These are phyloP conservation scores for Epinotia ramella DNA, from an alignment of 2,888 invertebrate genomes.

Conservation along the genomic window DNA sequence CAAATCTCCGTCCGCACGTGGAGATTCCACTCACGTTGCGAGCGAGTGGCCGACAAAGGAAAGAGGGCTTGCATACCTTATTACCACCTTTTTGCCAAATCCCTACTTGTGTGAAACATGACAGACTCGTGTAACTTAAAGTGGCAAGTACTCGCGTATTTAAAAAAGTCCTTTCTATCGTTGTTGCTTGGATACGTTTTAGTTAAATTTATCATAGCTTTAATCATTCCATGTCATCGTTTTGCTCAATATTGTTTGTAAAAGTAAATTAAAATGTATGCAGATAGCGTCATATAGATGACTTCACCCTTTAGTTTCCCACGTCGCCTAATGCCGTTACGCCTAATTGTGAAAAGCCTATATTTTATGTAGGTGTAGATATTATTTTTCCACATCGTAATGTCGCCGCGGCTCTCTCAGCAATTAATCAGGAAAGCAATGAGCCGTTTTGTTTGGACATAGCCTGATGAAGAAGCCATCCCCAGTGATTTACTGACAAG, in stretches of 20 bases:
- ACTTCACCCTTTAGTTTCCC: neutral
- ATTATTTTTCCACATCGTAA: slow-evolving; percentile 71
- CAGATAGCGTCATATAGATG: too few relatives aligned
- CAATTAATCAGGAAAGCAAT: slow-evolving; percentile 84
- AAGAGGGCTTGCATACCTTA: slow-evolving; percentile 84
- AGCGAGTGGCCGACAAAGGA: slow-evolving; percentile 84
- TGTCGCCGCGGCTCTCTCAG: slow-evolving; percentile 76
- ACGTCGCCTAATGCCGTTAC: slow-evolving; percentile 7
- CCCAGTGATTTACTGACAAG: slow-evolving; percentile 46
- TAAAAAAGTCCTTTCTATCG: slow-evolving; percentile 3
- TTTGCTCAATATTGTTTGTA: neutral
- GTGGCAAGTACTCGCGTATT: slow-evolving; percentile 63
- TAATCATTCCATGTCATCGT: neutral
- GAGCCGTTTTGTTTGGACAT: slow-evolving; percentile 83
- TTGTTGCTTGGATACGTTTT: neutral
- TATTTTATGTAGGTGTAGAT: slow-evolving; percentile 48
- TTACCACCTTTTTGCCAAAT: slow-evolving; percentile 83
- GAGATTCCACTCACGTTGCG: slow-evolving; percentile 81
- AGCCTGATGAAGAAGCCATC: slow-evolving; percentile 68
- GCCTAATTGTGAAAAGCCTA: slow-evolving; percentile 24
- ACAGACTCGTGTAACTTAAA: slow-evolving; percentile 73
- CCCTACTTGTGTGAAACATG: slow-evolving; percentile 81
- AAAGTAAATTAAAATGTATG: neutral
- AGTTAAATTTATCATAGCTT: neutral
- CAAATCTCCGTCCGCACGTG: slow-evolving; percentile 67